Evolutionary conservation across 2,797 vertebrate genomes (phyloP).

Genomic region (Sebastiscus tertius): DNA sequence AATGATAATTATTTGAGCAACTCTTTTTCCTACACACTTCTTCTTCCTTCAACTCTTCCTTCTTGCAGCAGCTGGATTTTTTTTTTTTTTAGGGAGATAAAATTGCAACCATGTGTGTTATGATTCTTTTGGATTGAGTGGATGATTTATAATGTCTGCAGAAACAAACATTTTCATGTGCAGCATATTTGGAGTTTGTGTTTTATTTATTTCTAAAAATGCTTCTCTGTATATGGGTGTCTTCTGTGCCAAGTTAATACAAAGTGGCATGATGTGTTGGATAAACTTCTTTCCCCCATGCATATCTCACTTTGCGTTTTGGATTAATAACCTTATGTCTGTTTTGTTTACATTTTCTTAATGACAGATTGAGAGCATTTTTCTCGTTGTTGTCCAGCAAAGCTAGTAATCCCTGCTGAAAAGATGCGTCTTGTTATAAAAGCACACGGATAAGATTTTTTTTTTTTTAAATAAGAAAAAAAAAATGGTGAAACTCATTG

Average conservation of each 20-base stretch:
- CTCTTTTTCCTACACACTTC: not conserved
- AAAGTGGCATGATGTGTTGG: not conserved
- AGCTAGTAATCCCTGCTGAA: constrained; percentile 67
- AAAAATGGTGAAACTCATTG: not conserved
- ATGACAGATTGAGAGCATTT: constrained; percentile 62
- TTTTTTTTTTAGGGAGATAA: not conserved
- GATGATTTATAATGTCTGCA: not conserved
- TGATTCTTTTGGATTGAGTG: not conserved
- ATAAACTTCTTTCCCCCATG: not conserved
- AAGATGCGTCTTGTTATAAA: constrained; percentile 23
- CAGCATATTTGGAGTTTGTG: not conserved
- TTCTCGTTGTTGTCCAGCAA: constrained; percentile 63
- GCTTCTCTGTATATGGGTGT: not conserved
- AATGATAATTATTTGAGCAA: not conserved
- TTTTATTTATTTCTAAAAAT: not conserved
- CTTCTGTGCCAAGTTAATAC: not conserved
- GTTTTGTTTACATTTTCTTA: constrained; percentile 64
- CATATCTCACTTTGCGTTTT: constrained; percentile 56
- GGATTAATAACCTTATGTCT: constrained; percentile 65
- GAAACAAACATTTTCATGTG: not conserved
- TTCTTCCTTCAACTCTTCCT: not conserved
- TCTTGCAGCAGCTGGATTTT: not conserved
- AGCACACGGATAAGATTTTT: constrained; percentile 3
- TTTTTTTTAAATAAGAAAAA: not conserved
- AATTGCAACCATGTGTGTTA: not conserved